Evolutionary conservation across 2,888 invertebrate species (phyloP), one percentile per base, ranked within the genome.

Genomic region (Tiphia femorata): DNA sequence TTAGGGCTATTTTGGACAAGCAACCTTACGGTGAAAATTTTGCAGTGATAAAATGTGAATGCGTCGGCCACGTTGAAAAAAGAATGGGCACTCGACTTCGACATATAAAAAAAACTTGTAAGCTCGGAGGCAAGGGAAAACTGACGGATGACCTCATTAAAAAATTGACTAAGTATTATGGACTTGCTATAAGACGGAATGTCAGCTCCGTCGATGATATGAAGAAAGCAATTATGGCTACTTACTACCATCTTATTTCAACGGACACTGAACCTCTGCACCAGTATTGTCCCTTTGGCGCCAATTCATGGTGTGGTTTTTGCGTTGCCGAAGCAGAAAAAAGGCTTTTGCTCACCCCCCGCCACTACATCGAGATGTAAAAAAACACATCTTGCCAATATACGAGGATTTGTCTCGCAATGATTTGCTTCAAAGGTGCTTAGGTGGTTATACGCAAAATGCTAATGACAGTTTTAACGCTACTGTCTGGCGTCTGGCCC

Each of bases 151-250:
- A 59, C 29, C 12, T 64, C 2, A 70, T 76, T 19, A 40, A 63
- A 16, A 58, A 65, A 40, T 33, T 76, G 17, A 70, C 71, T 21
- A 51, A 27, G 7, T 76, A 60, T 50, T 76, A 75, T 58, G 72
- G 74, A n/a, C 35, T 65, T 4, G 72, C 72, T 6, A 75, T 75
- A 46, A 49, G 72, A 20, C 41, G 62, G n/a, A 55, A 67, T 47
- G 17, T 75, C 67, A 73, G 73, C 42, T 53, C 35, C 35, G 41
- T 71, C 3, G 37, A 60, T 51, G 52, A 59, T 41, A 65, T 70
- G 67, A 61, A 59, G 58, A 59, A 60, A n/a, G 53, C 61, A 12
- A 60, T 66, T 38, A 49, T 67, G 64, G 65, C 72, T 3, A 59
- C 56, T 4, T 75, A 56, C 40, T 64, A 55, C 25, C 75, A 73